A percentile compares a stretch with the other conserved stretches of the same genome.
Evolutionary conservation across 2,888 invertebrate genomes (phyloP).

Genomic region (Bibio marci): DNA sequence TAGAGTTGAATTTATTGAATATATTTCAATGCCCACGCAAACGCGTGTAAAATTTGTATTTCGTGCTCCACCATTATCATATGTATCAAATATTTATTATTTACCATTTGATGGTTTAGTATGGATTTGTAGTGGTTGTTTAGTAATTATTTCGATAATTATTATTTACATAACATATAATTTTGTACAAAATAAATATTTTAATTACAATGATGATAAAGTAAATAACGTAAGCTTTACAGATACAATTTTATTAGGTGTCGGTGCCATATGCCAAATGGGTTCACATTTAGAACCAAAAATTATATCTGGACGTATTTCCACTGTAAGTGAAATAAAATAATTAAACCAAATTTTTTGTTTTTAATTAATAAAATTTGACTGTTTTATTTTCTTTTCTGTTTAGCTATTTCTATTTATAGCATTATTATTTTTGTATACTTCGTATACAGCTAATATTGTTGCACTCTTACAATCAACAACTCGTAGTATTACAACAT

Average conservation of each 20-base stretch:
- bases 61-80: constrained; percentile 45
- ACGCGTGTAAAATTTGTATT: constrained; percentile 42
- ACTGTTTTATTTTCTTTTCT: no score
- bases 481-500: constrained; percentile 38
- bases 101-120: constrained; percentile 44
- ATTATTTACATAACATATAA: constrained; percentile 6
- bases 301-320: constrained; percentile 19
- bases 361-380: neutral
- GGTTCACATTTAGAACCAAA: constrained; percentile 36
- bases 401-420: no score
- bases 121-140: constrained; percentile 39
- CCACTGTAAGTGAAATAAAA: no score
- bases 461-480: constrained; percentile 47
- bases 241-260: constrained; percentile 35
- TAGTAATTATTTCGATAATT: constrained; percentile 19
- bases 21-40: constrained; percentile 36
- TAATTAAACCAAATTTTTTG: neutral
- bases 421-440: constrained; percentile 40
- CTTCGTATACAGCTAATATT: constrained; percentile 52
- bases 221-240: constrained; percentile 18
- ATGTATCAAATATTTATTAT: constrained; percentile 46
- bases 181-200: neutral
- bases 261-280: constrained; percentile 42
- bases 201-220: no score
- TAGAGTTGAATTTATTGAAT: constrained; percentile 29